Conservation (phyloP, 1,140 invertebrate species). For the Camponotus pennsylvanicus region DNA sequence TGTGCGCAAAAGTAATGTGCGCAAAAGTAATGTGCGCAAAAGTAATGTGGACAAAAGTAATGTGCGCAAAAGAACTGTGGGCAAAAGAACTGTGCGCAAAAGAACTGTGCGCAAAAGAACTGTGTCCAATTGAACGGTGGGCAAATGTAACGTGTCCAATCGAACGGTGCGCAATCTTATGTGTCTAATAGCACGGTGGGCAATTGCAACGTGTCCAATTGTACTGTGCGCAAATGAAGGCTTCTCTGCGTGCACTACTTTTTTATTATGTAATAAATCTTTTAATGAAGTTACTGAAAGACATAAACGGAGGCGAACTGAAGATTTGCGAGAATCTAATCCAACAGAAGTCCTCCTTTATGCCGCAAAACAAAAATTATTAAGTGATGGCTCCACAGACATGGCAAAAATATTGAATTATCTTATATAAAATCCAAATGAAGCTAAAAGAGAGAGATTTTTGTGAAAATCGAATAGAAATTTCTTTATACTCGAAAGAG, state of each 20-base stretch:
- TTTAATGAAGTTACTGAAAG: not conserved
- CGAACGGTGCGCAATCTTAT: no score
- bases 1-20: no score
- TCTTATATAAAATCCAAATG: slow-evolving; percentile 22
- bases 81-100: no score
- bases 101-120: no score
- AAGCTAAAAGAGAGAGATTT: not conserved
- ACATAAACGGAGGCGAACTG: not conserved
- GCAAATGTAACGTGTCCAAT: no score
- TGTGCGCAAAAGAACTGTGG: no score
- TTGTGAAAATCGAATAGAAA: slow-evolving; percentile 6
- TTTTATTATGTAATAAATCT: slow-evolving; percentile 1
- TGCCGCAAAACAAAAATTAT: slow-evolving; percentile 8
- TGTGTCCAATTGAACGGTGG: no score
- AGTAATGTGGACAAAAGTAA: no score
- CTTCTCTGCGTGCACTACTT: not conserved
- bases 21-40: no score
- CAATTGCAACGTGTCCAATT: no score
- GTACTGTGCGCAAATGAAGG: no score
- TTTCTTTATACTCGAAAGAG: slow-evolving; percentile 4
- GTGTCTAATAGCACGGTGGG: no score
- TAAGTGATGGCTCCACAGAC: not conserved
- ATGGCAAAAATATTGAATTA: slow-evolving; percentile 17
- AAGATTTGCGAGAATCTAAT: not conserved
- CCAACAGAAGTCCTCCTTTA: slow-evolving; percentile 2